Evolutionary conservation across 1,140 invertebrate species (phyloP).

Genomic region (Platorchestia sp.): DNA sequence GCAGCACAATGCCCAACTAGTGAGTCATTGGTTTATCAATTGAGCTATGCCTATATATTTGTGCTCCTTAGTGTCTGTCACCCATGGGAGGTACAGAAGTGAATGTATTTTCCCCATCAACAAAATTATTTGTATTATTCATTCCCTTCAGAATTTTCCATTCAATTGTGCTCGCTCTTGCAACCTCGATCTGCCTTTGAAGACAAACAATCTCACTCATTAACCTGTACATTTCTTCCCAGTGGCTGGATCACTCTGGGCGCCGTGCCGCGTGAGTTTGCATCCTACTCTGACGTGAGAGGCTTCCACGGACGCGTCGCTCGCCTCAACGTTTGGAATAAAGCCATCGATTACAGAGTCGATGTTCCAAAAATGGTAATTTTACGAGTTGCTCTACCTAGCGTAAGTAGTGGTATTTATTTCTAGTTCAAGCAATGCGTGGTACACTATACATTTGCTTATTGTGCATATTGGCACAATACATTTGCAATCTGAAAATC

Average conservation of each 20-base stretch:
- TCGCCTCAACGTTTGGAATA: slow-evolving; percentile 94
- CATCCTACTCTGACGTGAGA: slow-evolving; percentile 81
- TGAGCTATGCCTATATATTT: not conserved
- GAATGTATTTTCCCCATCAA: not conserved
- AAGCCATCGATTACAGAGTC: slow-evolving; percentile 88
- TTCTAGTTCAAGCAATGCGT: too few relatives aligned
- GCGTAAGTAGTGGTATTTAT: not conserved
- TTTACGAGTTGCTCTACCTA: not conserved
- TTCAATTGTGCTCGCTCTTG: not conserved
- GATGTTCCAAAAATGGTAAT: slow-evolving; percentile 89
- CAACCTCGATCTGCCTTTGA: not conserved
- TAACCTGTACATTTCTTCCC: not conserved
- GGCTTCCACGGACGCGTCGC: slow-evolving; percentile 96
- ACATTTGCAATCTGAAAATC: not conserved
- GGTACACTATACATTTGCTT: not conserved
- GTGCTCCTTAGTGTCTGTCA: not conserved
- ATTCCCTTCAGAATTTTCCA: not conserved
- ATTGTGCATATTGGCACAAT: not conserved
- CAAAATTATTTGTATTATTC: not conserved
- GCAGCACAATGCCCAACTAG: slow-evolving; percentile 83
- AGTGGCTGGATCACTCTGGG: slow-evolving; percentile 94
- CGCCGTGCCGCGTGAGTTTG: slow-evolving; percentile 79
- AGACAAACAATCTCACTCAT: not conserved
- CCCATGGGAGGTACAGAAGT: not conserved
- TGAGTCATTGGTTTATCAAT: slow-evolving; percentile 76